These are phyloP conservation scores for Galaxea fascicularis DNA, from an alignment of 92 coral and sea anemone species.

Conservation along the genomic window DNA sequence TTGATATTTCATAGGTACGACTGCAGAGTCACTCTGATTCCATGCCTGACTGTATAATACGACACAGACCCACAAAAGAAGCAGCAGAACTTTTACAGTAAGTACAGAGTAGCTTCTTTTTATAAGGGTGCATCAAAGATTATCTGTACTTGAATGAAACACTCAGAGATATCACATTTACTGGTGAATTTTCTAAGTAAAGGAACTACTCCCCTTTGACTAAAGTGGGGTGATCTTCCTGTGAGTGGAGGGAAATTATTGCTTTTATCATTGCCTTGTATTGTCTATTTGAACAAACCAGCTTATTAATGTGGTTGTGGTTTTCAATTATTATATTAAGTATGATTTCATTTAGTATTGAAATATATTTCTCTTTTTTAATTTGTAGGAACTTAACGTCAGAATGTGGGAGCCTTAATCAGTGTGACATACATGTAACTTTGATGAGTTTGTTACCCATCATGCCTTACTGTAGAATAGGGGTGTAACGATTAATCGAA, in stretches of 20 bases:
- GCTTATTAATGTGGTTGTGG: conserved; percentile 9
- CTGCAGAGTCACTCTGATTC: conserved; percentile 2
- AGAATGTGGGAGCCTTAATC: neutral
- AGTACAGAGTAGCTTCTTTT: neutral
- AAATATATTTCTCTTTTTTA: conserved; percentile 4
- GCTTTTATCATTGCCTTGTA: neutral
- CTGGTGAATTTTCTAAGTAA: conserved; percentile 2
- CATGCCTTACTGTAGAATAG: too few species aligned
- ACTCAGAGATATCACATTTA: neutral
- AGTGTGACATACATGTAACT: conserved; percentile 2
- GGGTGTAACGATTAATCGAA: too few species aligned
- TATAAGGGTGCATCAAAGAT: neutral
- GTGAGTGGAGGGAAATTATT: neutral
- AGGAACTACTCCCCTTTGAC: neutral
- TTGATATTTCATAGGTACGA: neutral
- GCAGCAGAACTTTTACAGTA: conserved; percentile 1
- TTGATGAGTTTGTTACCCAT: too few species aligned
- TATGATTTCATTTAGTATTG: neutral
- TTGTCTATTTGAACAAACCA: conserved; percentile 6
- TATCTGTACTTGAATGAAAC: conserved; percentile 2
- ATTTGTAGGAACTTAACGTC: conserved; percentile 3
- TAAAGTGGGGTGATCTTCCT: conserved; percentile 5
- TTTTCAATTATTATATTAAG: conserved; percentile 4
- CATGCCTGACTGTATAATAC: neutral
- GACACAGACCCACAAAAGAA: conserved; percentile 1